Evolutionary conservation across 2,113 vertebrate species (phyloP), one percentile per base, ranked within the genome.

Genomic region (Otolemur garnettii): DNA sequence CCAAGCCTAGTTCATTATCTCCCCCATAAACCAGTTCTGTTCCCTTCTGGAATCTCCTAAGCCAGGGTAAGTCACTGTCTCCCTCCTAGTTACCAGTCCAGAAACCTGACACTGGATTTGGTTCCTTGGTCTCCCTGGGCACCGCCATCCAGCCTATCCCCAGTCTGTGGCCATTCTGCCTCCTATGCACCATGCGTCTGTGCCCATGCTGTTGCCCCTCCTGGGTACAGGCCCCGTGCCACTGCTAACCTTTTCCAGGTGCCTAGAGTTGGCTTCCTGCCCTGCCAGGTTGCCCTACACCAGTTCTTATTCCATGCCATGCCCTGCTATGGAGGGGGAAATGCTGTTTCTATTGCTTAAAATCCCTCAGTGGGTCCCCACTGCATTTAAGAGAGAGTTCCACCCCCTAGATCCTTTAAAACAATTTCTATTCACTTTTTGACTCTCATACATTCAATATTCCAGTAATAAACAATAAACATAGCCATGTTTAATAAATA

Each of bases 41-140:
- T 45, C 21, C 35, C n/a, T 35, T 83, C 38, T 14, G 14, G 35
- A 53, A 7, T 69, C 60, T 81, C 85, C 82, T 74, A 18, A 10
- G 35, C 13, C 19, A 5, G 28, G 22, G 7, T 10, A 33, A 22
- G 35, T 2, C 21, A 21, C 12, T 4, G 1, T 24, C 5, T 2
- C 10, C 26, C 7, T 82, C 57, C 38, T 7, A 57, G 59, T n/a
- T 12, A 35, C 4, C 12, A 4, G 33, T 42, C 33, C 33, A 21
- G 60, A 93, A 62, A 24, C 30, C 12, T 9, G 77, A 38, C 24
- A 12, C 21, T 74, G 68, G 45, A 68, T 7, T 59, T 38, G 87
- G 11, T 26, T 93, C 38, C 24, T 21, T 4, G 1, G 12, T 15
- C 50, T 50, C 18, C 30, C 5, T 9, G 5, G 62, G 55, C 42